Base-by-base conservation (phyloP, 2,888 invertebrate species). In the Metacarcinus magister region DNA sequence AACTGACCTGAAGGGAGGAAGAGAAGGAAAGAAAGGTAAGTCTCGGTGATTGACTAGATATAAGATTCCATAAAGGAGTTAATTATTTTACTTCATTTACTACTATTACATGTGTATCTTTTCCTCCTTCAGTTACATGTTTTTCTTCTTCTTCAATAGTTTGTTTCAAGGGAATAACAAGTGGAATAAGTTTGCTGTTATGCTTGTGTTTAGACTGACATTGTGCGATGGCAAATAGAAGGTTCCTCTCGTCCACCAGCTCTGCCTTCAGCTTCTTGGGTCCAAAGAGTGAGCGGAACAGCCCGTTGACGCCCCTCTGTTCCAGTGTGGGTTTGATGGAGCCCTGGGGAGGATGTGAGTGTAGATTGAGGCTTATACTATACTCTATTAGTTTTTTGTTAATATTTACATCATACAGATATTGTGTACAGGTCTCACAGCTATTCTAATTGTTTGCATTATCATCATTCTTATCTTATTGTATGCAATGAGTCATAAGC, bases 181-280 rank as follows among this genome's bases (percentile, higher is more conserved):
- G 19, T 19, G 16, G 19, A 5, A 10, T 23, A 19, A 16, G 23
- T 23, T 60, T 60, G 3, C 19, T 23, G 19, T 2, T 5, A 60
- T 0, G 3, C 19, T 60, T 19, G 19, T 19, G 60, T 5, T 23
- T 23, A 32, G 44, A 97, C 98, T 97, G 97, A 98, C 98, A 97
- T 96, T 97, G 97, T 87, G 98, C 98, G 95, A 98, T 97, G 94
- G 98, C 97, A 97, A 98, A 98, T 23, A 98, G 97, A 44, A 97
- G 97, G 96, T 98, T 97, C 96, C 98, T 97, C 95, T 98, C 98
- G 3, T 97, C 97, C 5, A 97, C 96, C 19, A 98, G 97, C 95
- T 97, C 97, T 93, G 97, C 97, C 89, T 97, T 97, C 39, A 98
- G 97, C 96, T 97, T 97, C 32, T 98, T 97, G n/a, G 98, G 98